Conservation (phyloP, 2,113 vertebrate genomes). For the Apodemus sylvaticus region DNA sequence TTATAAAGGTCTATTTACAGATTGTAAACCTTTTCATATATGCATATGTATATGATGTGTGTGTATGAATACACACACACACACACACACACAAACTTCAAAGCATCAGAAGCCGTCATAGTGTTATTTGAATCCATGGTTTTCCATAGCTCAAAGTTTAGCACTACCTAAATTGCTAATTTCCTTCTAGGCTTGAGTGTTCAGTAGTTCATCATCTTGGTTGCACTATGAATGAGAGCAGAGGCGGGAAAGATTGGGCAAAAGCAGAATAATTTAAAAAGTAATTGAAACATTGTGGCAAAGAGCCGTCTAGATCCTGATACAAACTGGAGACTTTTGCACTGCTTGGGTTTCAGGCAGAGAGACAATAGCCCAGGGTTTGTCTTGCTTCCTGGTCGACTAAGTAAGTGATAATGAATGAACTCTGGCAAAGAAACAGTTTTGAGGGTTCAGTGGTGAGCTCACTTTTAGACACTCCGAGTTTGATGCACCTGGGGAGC, state of each 20-base stretch:
- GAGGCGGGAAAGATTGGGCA: not conserved
- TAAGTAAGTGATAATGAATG: not conserved
- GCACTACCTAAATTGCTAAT: not conserved
- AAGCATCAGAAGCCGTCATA: not conserved
- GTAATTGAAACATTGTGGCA: not conserved
- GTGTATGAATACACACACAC: not conserved
- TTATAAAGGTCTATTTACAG: not conserved
- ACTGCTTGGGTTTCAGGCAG: not conserved
- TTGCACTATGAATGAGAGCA: not conserved
- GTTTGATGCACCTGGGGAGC: not conserved
- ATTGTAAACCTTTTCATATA: not conserved
- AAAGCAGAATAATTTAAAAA: not conserved
- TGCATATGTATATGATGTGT: too few relatives aligned
- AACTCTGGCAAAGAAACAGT: not conserved
- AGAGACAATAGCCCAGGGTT: not conserved
- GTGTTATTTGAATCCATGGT: not conserved
- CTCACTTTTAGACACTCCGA: not conserved
- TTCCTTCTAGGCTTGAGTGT: not conserved
- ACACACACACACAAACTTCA: not conserved
- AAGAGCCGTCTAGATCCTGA: not conserved
- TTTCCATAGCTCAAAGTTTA: not conserved
- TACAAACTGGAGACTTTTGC: not conserved
- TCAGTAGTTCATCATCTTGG: not conserved
- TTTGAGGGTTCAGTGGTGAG: accelerated
- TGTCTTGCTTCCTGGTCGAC: not conserved